A percentile compares a stretch with the other conserved stretches of the same genome.
Conservation (phyloP, 2,888 invertebrate genomes). For the Leptopterna dolabrata region DNA sequence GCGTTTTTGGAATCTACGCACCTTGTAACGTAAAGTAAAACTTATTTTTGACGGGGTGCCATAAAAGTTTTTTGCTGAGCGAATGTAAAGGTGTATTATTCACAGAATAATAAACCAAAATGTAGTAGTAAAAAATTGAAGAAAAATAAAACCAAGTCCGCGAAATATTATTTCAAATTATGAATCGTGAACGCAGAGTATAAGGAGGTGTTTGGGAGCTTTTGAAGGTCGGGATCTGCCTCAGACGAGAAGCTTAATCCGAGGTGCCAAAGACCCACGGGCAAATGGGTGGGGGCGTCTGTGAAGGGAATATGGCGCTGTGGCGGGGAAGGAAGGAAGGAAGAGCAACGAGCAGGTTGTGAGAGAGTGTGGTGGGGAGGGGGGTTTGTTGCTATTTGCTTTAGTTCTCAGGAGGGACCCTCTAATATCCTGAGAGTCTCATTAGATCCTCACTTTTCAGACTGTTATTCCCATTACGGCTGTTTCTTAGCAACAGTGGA, state of each 20-base stretch:
- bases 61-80: too few species aligned
- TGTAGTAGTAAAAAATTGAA: too few species aligned
- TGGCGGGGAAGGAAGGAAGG: background rate
- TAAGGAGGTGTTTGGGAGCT: background rate
- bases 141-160: too few species aligned
- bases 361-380: background rate
- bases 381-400: background rate
- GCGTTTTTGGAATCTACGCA: too few species aligned
- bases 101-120: too few species aligned
- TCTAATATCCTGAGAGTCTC: constrained; percentile 27
- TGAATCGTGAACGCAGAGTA: too few species aligned
- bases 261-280: background rate
- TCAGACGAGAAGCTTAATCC: background rate
- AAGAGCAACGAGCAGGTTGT: background rate
- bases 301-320: background rate
- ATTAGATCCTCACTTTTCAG: constrained; percentile 20
- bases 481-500: constrained; percentile 13
- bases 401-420: background rate
- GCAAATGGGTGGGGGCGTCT: background rate
- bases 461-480: constrained; percentile 15
- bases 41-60: too few species aligned
- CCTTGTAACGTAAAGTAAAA: too few species aligned
- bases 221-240: background rate
- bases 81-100: too few species aligned
- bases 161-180: too few species aligned